Evolutionary conservation across 2,113 vertebrate genomes (phyloP).

Genomic region (Cichladusa arquata): DNA sequence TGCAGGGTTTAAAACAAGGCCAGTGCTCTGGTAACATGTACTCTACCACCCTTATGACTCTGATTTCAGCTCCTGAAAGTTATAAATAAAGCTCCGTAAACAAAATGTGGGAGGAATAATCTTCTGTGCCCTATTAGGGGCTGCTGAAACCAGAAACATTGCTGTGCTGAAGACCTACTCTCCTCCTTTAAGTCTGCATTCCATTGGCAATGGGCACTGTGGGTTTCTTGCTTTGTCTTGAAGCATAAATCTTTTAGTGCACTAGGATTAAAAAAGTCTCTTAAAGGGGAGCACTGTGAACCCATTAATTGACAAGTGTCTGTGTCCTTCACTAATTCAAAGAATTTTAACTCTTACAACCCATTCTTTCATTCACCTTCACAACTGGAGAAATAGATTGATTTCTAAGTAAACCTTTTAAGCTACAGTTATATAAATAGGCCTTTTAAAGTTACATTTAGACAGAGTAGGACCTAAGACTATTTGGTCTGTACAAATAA

Average conservation of each 20-base stretch:
- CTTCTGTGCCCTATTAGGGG: not conserved
- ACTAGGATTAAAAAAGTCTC: not conserved
- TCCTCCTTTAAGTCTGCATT: not conserved
- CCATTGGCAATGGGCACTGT: rapidly evolving
- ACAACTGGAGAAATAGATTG: not conserved
- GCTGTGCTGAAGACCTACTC: not conserved
- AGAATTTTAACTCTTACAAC: not conserved
- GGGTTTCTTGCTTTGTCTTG: not conserved
- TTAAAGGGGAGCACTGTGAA: not conserved
- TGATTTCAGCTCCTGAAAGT: not conserved
- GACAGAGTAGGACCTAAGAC: not conserved
- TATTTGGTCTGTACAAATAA: not conserved
- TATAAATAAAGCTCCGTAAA: not conserved
- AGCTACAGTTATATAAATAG: not conserved
- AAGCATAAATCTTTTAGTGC: not conserved
- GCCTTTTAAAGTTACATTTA: not conserved
- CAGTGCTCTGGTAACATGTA: rapidly evolving
- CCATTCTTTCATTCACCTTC: not conserved
- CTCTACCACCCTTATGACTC: not conserved
- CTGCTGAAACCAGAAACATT: not conserved
- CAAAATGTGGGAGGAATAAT: not conserved
- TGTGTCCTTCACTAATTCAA: not conserved
- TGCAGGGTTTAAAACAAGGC: not conserved
- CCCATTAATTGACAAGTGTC: not conserved
- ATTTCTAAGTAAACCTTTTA: not conserved